Base-by-base conservation (phyloP, 2,888 invertebrate genomes). In the Polymixis flavicincta region DNA sequence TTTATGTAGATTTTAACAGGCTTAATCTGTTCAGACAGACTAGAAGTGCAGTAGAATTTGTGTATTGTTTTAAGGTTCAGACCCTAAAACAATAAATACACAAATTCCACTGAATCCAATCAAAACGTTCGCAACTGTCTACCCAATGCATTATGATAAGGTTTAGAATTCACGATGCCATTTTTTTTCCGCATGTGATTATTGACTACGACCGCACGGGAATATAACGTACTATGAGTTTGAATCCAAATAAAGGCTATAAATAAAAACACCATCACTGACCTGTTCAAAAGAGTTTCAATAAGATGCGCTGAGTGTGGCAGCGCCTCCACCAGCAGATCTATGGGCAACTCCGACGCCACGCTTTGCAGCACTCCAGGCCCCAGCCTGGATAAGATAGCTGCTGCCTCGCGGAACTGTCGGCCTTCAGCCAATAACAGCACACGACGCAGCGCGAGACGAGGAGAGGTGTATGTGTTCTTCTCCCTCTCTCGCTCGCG, bases 341-440 rank as follows among this genome's bases (percentile, higher is more conserved):
- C 99, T 70, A 99, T 97, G 0, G 99, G 99, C 83, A 99, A 96
- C 83, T 99, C 99, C 1, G 97, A 94, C 1, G 98, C 97, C 2
- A 98, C 97, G 4, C 97, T 97, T 82, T 98, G 98, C 86, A 99
- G 97, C 6, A 98, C 98, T 1, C 98, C 98, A 59, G 98, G 97
- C 8, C 98, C 98, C 28, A 99, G 96, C 61, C 98, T 97, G 63
- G 98, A 97, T 82, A 99, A 97, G 76, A 99, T 98, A 61, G 98
- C 97, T 0, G 99, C 98, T 11, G 99, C 99, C 92, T 99, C 99
- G n/a, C 98, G 96, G 92, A 98, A 99, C 94, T 99, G 99, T 48
- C 98, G 96, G 14, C 98, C 98, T 92, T 99, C 99, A 87, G 98
- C 98, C 86, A 99, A 95, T 71, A 98, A 97, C 90, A 99, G 97